Evolutionary conservation across 2,797 vertebrate genomes (phyloP).

Genomic region (Anguilla anguilla): DNA sequence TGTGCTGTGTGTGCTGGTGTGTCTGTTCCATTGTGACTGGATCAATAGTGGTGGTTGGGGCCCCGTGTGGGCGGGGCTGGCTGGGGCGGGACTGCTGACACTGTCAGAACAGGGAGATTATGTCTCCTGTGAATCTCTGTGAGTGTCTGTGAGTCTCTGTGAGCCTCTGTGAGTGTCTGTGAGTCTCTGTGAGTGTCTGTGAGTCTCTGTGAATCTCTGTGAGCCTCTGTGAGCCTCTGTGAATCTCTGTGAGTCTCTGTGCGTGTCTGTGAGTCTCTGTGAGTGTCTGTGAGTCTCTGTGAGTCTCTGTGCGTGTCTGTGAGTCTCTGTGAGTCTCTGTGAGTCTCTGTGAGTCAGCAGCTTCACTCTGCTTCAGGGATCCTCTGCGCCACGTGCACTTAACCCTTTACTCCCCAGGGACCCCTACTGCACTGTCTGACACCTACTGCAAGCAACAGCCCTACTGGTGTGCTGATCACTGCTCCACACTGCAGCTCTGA

Average conservation of each 20-base stretch:
- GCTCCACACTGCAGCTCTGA: neutral
- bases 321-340: too few relatives aligned
- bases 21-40: slow-evolving; percentile 32
- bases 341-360: slow-evolving; percentile 73
- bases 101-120: slow-evolving; percentile 62
- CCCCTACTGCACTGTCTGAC: neutral
- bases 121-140: slow-evolving; percentile 35
- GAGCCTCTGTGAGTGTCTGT: too few relatives aligned
- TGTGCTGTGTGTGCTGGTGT: slow-evolving; percentile 1
- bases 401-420: slow-evolving; percentile 21
- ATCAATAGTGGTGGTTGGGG: slow-evolving; percentile 39
- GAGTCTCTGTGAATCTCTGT: slow-evolving; percentile 62
- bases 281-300: too few relatives aligned
- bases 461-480: neutral
- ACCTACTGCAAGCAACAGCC: neutral
- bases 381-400: slow-evolving; percentile 47
- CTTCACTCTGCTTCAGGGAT: slow-evolving; percentile 64
- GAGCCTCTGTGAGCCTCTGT: too few relatives aligned
- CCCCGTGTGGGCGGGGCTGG: slow-evolving; percentile 40
- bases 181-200: too few relatives aligned
- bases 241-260: too few relatives aligned
- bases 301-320: too few relatives aligned
- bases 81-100: slow-evolving; percentile 44
- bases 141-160: too few relatives aligned
- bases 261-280: too few relatives aligned